Percentiles rank a stretch among this genome's conserved stretches.
phyloP scores from a whole-genome alignment of 2,113 vertebrate genomes.

The Siphamia tubifer region DNA sequence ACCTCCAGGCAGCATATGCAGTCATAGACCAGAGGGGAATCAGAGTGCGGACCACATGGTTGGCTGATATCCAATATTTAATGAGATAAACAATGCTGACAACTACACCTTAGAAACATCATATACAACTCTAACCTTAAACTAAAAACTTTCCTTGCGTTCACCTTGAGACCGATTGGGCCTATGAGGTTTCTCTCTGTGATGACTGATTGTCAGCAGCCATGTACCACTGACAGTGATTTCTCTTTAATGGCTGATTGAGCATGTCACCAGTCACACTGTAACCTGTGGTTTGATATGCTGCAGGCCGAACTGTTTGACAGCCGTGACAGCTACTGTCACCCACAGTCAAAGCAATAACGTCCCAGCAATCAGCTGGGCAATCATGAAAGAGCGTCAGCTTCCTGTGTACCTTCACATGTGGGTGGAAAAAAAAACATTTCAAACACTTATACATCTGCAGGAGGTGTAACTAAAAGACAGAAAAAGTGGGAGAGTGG shows the following conservation, averaged over 20 bases:
- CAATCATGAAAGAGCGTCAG: conserved; percentile 22
- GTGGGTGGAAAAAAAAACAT: neutral
- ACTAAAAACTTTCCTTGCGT: conserved; percentile 5
- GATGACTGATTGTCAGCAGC: conserved; percentile 64
- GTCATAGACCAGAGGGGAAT: neutral
- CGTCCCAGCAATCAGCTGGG: conserved; percentile 60
- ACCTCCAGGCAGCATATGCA: neutral
- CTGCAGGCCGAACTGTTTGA: conserved; percentile 59
- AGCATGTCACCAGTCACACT: conserved; percentile 63
- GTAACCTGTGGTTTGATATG: conserved; percentile 64
- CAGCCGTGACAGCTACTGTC: conserved; percentile 67
- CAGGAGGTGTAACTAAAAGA: conserved; percentile 20
- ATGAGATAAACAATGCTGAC: neutral
- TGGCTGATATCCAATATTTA: conserved; percentile 11
- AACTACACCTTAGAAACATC: neutral
- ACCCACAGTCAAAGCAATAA: conserved; percentile 65
- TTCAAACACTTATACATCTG: conserved; percentile 22
- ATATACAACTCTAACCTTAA: neutral
- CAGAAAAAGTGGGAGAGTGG: neutral
- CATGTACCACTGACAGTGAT: conserved; percentile 59
- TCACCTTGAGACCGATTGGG: conserved; percentile 45
- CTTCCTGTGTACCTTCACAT: conserved; percentile 13
- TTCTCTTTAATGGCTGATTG: conserved; percentile 73
- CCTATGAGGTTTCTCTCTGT: neutral
- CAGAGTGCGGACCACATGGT: neutral